Evolutionary conservation across 2,888 invertebrate genomes (phyloP), one percentile per base, ranked within the genome.

Genomic region (Drosophila macrospina): DNA sequence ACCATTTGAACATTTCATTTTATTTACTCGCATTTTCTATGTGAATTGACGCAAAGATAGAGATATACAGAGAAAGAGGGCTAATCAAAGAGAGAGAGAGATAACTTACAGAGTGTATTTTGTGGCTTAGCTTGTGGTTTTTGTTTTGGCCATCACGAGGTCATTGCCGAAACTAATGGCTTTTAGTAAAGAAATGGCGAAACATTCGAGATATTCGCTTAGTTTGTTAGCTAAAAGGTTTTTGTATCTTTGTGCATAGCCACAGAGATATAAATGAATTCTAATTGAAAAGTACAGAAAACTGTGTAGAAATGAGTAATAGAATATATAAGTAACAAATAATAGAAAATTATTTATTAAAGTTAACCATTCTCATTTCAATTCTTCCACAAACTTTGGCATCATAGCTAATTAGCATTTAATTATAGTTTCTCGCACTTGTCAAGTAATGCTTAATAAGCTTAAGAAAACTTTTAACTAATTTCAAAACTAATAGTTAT

Each of bases 1-100:
- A 51, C 42, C 55, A 67, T 54, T 78, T 61, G 50, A 42, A 32
- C 54, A 72, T 55, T 56, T 59, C 39, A 41, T 55, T 67, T 56
- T 30, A 63, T 67, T 67, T 60, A 66, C 16, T 44, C 24, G 24
- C 34, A 44, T 30, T 73, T 69, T 61, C 48, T 59, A 57, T 62
- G 61, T 56, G 60, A 65, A 48, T 60, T 41, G 51, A 6, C 15
- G 44, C 39, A 42, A n/a, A 72, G 37, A 41, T 36, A 20, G 11
- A 32, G 7, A 15, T 24, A 36, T 10, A 34, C n/a, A 44, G 10
- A 3, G 20, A 20, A 20, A 20, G 20, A 20, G 20, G 20, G 20
- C 2, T 20, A 20, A 20, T 20, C 20, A 20, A 20, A 7, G 7
- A 26, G 4, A 7, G 7, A 26, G 4, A 26, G 11, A 13, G 7